Percentiles rank a stretch among this genome's conserved stretches.
Conservation (phyloP, 2,113 vertebrate species). For the Hippocampus barbouri region DNA sequence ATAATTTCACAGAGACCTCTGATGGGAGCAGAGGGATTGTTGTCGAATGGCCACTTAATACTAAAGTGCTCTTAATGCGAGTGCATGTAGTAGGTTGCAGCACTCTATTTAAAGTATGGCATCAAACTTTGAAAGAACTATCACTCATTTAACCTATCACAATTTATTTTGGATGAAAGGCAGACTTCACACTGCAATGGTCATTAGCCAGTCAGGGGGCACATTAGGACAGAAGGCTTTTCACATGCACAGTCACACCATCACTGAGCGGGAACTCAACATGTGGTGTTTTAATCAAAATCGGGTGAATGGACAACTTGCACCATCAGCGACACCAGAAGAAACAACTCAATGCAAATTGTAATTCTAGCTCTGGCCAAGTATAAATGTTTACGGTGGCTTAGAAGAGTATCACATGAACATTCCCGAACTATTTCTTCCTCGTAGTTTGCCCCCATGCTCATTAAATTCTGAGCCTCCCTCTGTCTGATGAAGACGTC, state of each 20-base stretch:
- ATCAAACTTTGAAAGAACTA: not conserved
- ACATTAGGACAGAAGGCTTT: not conserved
- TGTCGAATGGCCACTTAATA: not conserved
- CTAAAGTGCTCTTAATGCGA: not conserved
- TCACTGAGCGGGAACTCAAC: not conserved
- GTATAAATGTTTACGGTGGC: conserved; percentile 42
- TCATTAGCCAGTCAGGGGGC: not conserved
- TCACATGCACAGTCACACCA: not conserved
- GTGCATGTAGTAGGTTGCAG: not conserved
- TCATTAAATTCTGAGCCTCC: conserved; percentile 23
- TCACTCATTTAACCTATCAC: not conserved
- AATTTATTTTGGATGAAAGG: not conserved
- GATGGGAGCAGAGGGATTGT: not conserved
- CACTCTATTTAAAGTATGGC: not conserved
- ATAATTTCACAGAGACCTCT: not conserved
- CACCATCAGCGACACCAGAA: not conserved
- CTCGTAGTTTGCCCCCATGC: conserved; percentile 38
- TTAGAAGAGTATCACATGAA: conserved; percentile 45
- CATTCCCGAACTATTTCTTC: conserved; percentile 31
- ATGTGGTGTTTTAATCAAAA: not conserved
- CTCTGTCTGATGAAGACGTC: conserved; percentile 42
- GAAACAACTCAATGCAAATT: conserved; percentile 23
- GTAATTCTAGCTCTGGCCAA: conserved; percentile 34
- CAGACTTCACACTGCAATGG: not conserved
- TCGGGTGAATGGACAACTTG: not conserved